phyloP scores from a whole-genome alignment of 2,797 vertebrate genomes.

The Rousettus madagascariensis region DNA sequence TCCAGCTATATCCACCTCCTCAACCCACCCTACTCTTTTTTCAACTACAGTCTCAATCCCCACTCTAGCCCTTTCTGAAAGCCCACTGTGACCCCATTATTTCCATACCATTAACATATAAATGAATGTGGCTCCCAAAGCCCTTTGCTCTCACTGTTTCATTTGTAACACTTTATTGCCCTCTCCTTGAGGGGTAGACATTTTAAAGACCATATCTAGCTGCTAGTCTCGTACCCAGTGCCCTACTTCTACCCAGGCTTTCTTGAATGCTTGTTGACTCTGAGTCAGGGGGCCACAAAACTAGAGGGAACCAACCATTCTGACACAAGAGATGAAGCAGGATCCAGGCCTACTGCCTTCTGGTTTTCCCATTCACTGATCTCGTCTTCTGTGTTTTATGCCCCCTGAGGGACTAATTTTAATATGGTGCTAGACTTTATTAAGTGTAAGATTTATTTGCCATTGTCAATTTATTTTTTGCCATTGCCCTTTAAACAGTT shows the following conservation, averaged over 20 bases:
- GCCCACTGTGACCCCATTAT: neutral
- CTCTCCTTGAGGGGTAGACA: neutral
- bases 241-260: neutral
- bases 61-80: neutral
- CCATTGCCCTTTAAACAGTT: neutral
- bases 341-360: neutral
- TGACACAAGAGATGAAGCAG: neutral
- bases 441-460: neutral
- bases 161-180: neutral
- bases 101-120: neutral
- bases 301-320: too few relatives aligned
- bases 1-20: neutral
- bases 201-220: neutral
- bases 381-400: neutral
- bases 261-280: neutral
- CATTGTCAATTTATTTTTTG: neutral
- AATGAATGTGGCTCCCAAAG: neutral
- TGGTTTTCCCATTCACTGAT: too few relatives aligned
- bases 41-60: neutral
- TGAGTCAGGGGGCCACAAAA: too few relatives aligned
- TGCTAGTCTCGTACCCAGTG: neutral
- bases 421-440: neutral
- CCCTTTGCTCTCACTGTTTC: neutral
- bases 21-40: neutral
- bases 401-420: too few relatives aligned